Percentiles rank a stretch among this genome's conserved stretches.
phyloP scores from a whole-genome alignment of 2,797 vertebrate species.

The Squalus acanthias region DNA sequence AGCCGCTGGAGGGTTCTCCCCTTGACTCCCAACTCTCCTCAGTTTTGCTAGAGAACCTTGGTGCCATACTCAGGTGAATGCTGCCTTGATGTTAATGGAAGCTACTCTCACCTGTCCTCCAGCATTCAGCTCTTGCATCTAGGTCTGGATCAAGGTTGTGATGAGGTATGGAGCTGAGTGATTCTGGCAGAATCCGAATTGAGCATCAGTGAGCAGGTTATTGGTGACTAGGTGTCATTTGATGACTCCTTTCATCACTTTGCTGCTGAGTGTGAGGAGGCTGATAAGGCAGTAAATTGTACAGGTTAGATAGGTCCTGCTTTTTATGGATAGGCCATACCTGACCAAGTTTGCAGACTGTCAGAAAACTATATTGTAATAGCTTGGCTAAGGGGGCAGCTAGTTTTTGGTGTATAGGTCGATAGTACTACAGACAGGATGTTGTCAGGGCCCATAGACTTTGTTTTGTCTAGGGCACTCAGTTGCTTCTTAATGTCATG shows the following conservation, averaged over 20 bases:
- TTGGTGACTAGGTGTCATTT: background rate
- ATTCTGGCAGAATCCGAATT: no score
- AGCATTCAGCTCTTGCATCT: background rate
- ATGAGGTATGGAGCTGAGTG: background rate
- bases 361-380: no score
- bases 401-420: no score
- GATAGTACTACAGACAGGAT: background rate
- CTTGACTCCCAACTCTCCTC: background rate
- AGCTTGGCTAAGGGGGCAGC: no score
- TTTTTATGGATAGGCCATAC: no score
- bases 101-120: background rate
- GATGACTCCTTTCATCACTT: background rate
- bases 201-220: background rate
- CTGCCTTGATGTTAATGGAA: background rate
- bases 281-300: background rate
- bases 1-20: background rate
- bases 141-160: background rate
- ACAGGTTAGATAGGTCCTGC: no score
- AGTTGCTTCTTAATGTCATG: background rate
- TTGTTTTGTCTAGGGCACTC: background rate
- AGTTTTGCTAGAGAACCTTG: background rate
- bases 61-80: background rate
- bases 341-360: no score
- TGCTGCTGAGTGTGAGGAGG: background rate
- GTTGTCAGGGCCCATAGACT: background rate